phyloP scores from a whole-genome alignment of 2,888 invertebrate species.

The Noctua comes region DNA sequence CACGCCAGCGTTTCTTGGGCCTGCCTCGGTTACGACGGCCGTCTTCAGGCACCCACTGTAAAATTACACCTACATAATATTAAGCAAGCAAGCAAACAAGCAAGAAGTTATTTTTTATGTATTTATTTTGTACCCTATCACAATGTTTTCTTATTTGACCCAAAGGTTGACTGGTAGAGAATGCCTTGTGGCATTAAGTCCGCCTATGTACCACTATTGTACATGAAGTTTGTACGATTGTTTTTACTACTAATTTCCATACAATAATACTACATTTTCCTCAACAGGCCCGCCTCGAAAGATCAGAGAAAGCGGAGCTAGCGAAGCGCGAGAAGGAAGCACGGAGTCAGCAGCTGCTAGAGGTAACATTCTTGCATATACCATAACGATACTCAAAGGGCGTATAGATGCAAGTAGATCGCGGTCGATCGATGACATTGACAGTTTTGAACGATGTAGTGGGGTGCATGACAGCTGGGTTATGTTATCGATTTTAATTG shows the following conservation, averaged over 20 bases:
- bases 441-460: not conserved
- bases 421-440: not conserved
- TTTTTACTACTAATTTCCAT: not conserved
- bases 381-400: slow-evolving; percentile 9
- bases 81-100: too few relatives aligned
- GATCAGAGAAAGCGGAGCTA: slow-evolving; percentile 95
- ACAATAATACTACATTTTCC: slow-evolving; percentile 53
- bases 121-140: too few relatives aligned
- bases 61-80: too few relatives aligned
- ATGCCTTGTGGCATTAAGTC: too few relatives aligned
- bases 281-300: slow-evolving; percentile 91
- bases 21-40: too few relatives aligned
- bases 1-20: too few relatives aligned
- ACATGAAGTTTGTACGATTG: too few relatives aligned
- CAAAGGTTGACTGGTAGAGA: too few relatives aligned
- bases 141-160: too few relatives aligned
- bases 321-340: slow-evolving; percentile 95
- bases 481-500: not conserved
- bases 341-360: slow-evolving; percentile 95
- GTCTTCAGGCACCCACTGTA: too few relatives aligned
- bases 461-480: not conserved
- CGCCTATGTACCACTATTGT: too few relatives aligned
- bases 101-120: too few relatives aligned
- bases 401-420: not conserved
- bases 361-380: slow-evolving; percentile 90